Percentiles rank a stretch among this genome's conserved stretches.
Evolutionary conservation across 2,797 vertebrate species (phyloP).

Genomic region (Sebastes matsubarae): DNA sequence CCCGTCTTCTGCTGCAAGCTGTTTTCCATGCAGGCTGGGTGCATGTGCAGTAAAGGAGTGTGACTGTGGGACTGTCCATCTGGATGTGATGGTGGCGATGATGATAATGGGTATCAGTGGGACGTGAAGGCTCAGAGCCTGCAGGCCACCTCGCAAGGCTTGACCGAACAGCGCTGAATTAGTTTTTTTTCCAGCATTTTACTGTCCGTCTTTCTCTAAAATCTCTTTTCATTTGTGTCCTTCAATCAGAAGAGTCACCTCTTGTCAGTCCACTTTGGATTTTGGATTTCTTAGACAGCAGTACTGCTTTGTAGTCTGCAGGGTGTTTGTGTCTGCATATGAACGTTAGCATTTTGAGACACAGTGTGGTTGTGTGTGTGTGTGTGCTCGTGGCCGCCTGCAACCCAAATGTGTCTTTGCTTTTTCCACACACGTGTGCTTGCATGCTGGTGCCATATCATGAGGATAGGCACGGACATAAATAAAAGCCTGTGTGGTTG

Average conservation of each 20-base stretch:
- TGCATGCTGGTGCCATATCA: not conserved
- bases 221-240: not conserved
- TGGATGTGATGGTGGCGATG: conserved; percentile 22
- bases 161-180: not conserved
- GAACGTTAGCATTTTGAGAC: not conserved
- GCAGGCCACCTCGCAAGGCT: conserved; percentile 4
- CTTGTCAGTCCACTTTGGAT: not conserved
- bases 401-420: not conserved
- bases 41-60: not conserved
- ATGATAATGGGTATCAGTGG: conserved; percentile 30
- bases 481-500: conserved; percentile 25
- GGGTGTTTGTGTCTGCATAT: not conserved
- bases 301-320: not conserved
- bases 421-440: not conserved
- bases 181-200: not conserved
- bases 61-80: conserved; percentile 35
- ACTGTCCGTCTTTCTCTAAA: not conserved
- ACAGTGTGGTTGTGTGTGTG: not conserved
- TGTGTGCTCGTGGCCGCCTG: not conserved
- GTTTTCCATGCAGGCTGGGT: not conserved
- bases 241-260: not conserved
- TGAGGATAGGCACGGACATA: not conserved
- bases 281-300: not conserved
- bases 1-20: not conserved
- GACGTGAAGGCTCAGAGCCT: conserved; percentile 8